Conservation (phyloP, 2,888 invertebrate genomes). For the Zaprionus obscuricornis region DNA sequence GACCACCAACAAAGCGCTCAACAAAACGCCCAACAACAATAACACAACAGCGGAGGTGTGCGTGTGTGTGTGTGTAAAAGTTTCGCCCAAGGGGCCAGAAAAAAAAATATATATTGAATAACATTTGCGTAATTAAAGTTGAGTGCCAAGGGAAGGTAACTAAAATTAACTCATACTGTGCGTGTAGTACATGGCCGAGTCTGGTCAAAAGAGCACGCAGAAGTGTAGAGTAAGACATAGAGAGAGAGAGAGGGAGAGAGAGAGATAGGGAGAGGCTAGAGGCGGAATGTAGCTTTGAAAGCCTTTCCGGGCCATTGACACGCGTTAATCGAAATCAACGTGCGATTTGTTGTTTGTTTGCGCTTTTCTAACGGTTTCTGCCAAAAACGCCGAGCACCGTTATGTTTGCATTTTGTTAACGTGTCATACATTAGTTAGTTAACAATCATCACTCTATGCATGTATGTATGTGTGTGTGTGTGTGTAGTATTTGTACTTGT, state of each 20-base stretch:
- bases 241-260: background rate
- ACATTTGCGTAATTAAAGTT: conserved; percentile 70
- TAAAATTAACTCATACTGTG: conserved; percentile 65
- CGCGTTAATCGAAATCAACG: conserved; percentile 50
- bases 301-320: conserved; percentile 61
- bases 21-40: conserved; percentile 1
- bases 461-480: conserved; percentile 10
- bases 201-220: background rate
- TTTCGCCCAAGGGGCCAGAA: conserved; percentile 54
- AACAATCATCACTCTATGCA: conserved; percentile 45
- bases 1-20: conserved; percentile 42
- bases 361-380: conserved; percentile 46
- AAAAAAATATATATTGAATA: conserved; percentile 67
- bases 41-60: too few relatives aligned
- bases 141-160: conserved; percentile 41
- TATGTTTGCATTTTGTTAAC: conserved; percentile 64
- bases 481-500: conserved; percentile 63
- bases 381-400: conserved; percentile 16
- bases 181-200: background rate
- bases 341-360: conserved; percentile 36
- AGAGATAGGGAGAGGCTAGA: background rate
- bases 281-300: background rate
- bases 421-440: conserved; percentile 71
- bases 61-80: conserved; percentile 33
- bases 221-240: too few relatives aligned